Conservation (phyloP, 2,797 vertebrate species). For the Sebastes cheni region DNA sequence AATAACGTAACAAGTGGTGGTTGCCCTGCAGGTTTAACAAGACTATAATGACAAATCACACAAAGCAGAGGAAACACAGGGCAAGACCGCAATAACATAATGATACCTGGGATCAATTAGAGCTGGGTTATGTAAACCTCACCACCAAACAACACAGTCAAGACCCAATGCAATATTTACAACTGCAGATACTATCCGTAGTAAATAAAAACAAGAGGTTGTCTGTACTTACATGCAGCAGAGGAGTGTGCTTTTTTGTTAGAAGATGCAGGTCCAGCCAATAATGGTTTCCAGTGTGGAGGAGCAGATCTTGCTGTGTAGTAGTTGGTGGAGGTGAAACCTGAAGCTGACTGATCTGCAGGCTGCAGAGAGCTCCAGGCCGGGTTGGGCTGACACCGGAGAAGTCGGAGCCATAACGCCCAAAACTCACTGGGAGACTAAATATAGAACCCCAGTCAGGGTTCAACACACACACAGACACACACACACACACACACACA, state of each 20-base stretch:
- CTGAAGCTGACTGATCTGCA: slow-evolving; percentile 44
- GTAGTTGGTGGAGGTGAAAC: slow-evolving; percentile 31
- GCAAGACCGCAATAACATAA: neutral
- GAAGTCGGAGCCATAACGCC: slow-evolving; percentile 47
- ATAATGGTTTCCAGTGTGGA: slow-evolving; percentile 11
- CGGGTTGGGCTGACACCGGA: slow-evolving; percentile 58
- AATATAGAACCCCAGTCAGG: slow-evolving; percentile 71
- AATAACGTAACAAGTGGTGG: slow-evolving; percentile 2
- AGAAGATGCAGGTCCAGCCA: slow-evolving; percentile 18
- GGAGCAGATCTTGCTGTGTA: slow-evolving; percentile 7
- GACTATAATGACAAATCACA: neutral
- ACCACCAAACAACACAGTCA: neutral
- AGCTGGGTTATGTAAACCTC: neutral
- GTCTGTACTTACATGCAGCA: slow-evolving; percentile 63
- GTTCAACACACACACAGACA: neutral
- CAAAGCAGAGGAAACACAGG: neutral
- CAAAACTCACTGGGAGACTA: slow-evolving; percentile 47
- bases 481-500: too few species aligned
- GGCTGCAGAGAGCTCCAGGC: slow-evolving; percentile 39
- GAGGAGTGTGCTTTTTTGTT: neutral
- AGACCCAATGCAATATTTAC: neutral
- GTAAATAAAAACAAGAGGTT: neutral
- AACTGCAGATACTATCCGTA: neutral
- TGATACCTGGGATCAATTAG: neutral
- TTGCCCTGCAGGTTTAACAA: neutral